These are phyloP conservation scores for Penaeus monodon DNA, from an alignment of 2,888 invertebrate genomes.

Conservation along the genomic window DNA sequence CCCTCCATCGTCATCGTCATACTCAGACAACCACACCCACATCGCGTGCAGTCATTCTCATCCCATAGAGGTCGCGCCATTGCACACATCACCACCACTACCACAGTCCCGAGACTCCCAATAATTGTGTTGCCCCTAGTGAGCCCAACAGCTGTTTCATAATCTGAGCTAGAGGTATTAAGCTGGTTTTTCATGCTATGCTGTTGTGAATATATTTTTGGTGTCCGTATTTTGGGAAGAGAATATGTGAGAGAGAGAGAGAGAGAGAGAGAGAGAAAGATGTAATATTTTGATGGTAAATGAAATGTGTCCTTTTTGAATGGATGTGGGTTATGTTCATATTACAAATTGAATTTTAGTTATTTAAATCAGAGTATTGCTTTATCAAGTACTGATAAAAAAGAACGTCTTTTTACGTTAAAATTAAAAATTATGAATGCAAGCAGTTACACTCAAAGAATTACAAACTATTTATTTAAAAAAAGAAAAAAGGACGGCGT, in stretches of 20 bases:
- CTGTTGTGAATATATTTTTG: slow-evolving; percentile 4
- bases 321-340: no score
- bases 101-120: slow-evolving; percentile 44
- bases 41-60: not conserved
- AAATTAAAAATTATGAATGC: no score
- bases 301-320: no score
- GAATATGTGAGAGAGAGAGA: not conserved
- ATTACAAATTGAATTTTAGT: no score
- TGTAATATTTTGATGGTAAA: slow-evolving; percentile 36
- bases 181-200: slow-evolving; percentile 2
- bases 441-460: no score
- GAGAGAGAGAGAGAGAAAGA: slow-evolving; percentile 6
- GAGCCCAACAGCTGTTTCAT: slow-evolving; percentile 4
- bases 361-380: no score
- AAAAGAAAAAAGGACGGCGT: no score
- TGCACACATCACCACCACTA: slow-evolving; percentile 49
- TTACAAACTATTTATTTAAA: no score
- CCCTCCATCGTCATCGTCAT: not conserved
- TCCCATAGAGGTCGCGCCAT: slow-evolving; percentile 35
- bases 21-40: not conserved
- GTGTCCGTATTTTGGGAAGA: slow-evolving; percentile 22
- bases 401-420: no score
- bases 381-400: no score
- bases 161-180: not conserved
- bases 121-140: slow-evolving; percentile 11